Evolutionary conservation across 2,113 vertebrate genomes (phyloP), one percentile per base, ranked within the genome.

Genomic region (Gymnarchus niloticus): DNA sequence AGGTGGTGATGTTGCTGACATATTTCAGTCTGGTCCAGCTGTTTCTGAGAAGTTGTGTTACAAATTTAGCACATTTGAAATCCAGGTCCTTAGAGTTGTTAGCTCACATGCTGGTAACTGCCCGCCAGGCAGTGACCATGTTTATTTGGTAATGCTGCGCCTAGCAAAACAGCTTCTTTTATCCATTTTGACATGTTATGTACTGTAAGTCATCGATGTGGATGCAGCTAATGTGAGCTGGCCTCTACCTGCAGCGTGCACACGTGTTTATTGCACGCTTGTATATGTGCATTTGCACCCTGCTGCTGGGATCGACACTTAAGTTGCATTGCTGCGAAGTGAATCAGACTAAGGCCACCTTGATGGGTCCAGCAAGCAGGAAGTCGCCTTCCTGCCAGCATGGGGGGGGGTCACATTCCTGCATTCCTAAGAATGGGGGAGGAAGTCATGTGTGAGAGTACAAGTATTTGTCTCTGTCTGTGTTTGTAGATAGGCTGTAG

Each of bases 361-460:
- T 49, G 54, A 33, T 44, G 8, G 51, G 56, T 59, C 54, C 23
- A 44, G 52, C 44, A 44, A 17, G n/a, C 25, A 85, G 56, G 76
- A 85, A 81, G 56, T 28, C 9, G 44, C 56, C 19, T 52, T 82
- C 85, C 80, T 59, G 77, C 41, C 19, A 49, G 78, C 48, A 28
- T 52, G 80, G 59, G 80, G 17, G n/a, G 65, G 81, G 56, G 73
- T 51, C 48, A 23, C 88, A 91, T 90, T 91, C 89, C 88, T 85
- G 85, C 90, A 91, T 90, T 90, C 89, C 87, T 49, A 54, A 10
- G 28, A 77, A 25, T 44, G 51, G 83, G 85, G 84, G 88, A 84
- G 90, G 86, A 73, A 78, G 23, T 48, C 21, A 69, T 81, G 77
- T 59, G 77, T 19, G 48, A n/a, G 8, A 28, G 76, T 28, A 23